Percentiles rank a stretch among this genome's conserved stretches.
Evolutionary conservation across 2,888 invertebrate genomes (phyloP).

Genomic region (Oligia latruncula): DNA sequence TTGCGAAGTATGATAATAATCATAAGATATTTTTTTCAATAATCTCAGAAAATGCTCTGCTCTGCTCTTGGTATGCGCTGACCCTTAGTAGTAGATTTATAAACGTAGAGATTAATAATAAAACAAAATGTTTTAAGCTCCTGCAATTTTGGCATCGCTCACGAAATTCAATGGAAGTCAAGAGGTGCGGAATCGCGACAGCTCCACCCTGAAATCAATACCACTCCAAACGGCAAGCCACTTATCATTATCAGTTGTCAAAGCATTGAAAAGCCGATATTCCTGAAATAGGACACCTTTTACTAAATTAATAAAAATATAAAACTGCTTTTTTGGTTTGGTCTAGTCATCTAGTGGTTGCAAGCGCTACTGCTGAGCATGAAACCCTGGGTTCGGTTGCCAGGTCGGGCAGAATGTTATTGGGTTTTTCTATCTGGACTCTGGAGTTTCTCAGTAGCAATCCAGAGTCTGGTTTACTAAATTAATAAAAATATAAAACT

Average conservation of each 20-base stretch:
- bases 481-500: neutral
- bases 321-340: neutral
- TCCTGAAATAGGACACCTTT: conserved; percentile 9
- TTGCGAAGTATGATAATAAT: too few species aligned
- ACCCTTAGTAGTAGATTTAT: neutral
- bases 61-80: too few species aligned
- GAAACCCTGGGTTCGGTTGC: neutral
- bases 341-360: neutral
- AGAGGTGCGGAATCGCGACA: neutral
- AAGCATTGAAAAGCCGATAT: conserved; percentile 4
- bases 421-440: neutral
- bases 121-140: neutral
- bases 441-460: neutral
- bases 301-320: neutral
- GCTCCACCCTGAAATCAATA: conserved; percentile 25
- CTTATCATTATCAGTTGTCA: conserved; percentile 13
- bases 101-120: too few species aligned
- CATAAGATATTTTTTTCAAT: too few species aligned
- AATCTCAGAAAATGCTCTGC: too few species aligned
- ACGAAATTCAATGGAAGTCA: neutral
- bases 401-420: neutral
- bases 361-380: neutral
- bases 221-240: conserved; percentile 14
- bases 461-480: neutral
- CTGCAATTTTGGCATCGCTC: neutral